A percentile compares a stretch with the other conserved stretches of the same genome.
Evolutionary conservation across 2,113 vertebrate genomes (phyloP).

Genomic region (Mesoclemmys tuberculata): DNA sequence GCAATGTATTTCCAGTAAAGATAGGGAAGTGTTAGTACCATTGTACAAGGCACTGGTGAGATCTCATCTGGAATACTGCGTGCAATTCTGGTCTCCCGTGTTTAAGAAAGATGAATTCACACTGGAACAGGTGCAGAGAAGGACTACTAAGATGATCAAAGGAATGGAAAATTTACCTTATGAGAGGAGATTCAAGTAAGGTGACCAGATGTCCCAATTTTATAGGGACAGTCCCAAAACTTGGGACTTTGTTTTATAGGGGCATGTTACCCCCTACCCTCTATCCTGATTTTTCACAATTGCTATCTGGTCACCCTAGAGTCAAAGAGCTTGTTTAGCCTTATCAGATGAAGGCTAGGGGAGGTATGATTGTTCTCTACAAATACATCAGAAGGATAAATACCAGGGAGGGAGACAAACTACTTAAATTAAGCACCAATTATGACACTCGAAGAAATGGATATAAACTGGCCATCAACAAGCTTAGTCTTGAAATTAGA

Average conservation of each 20-base stretch:
- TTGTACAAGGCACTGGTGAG: not conserved
- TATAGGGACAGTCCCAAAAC: too few relatives aligned
- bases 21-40: too few relatives aligned
- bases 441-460: not conserved
- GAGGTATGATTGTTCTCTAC: not conserved
- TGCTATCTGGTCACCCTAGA: too few relatives aligned
- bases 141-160: not conserved
- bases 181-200: not conserved
- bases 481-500: not conserved
- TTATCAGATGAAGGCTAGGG: not conserved
- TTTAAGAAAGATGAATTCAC: not conserved
- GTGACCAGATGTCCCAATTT: too few relatives aligned
- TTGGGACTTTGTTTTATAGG: too few relatives aligned
- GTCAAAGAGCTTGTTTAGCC: not conserved
- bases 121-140: not conserved
- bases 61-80: too few relatives aligned
- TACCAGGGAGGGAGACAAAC: not conserved
- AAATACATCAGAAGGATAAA: not conserved
- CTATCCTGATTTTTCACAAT: too few relatives aligned
- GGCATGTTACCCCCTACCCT: too few relatives aligned
- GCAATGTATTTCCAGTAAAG: not conserved
- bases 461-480: not conserved
- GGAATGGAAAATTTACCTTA: not conserved
- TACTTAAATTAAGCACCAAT: not conserved
- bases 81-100: not conserved